Base-by-base conservation (phyloP, 1,140 invertebrate genomes). In the Coelopa frigida region DNA sequence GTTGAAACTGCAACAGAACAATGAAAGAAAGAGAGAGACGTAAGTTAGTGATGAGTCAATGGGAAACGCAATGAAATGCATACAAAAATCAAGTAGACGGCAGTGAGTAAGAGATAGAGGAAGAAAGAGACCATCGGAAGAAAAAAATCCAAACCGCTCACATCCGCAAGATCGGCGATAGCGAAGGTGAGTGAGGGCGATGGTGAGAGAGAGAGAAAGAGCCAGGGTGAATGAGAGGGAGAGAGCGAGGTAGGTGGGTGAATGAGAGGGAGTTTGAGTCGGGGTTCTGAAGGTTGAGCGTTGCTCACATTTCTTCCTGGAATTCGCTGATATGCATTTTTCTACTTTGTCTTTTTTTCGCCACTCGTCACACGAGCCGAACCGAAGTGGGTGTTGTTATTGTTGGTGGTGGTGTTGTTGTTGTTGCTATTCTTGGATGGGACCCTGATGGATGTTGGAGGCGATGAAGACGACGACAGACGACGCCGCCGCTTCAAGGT, bases 1-100 rank as follows among this genome's bases (percentile, higher is more conserved):
- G 18, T 44, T 23, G 11, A 40, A 41, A 42, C 48, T 50, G 43
- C 22, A 50, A 33, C n/a, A 41, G n/a, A 37, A 27, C 22, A 23
- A 44, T 8, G 24, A 21, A 44, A 44, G 12, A 41, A 5, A 23
- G n/a, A 49, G 23, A 44, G 27, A 46, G 33, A 45, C 21, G 31
- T 29, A 21, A 33, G 23, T 48, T 44, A 44, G 17, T 32, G 29
- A 43, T 33, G 14, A 4, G 15, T 6, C 2, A 21, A 18, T n/a
- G 15, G 18, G 7, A 41, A 10, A n/a, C 8, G 7, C 15, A 14
- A 24, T 27, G 3, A 43, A 11, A 29, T 22, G n/a, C n/a, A n/a
- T n/a, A n/a, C n/a, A 29, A 14, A 29, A 29, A 29, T 10, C 14
- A 8, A 8, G 27, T 10, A 29, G 27, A 29, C 27, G 27, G 14